Evolutionary conservation across 2,888 invertebrate genomes (phyloP), one percentile per base, ranked within the genome.

Genomic region (Cantharis nigra): DNA sequence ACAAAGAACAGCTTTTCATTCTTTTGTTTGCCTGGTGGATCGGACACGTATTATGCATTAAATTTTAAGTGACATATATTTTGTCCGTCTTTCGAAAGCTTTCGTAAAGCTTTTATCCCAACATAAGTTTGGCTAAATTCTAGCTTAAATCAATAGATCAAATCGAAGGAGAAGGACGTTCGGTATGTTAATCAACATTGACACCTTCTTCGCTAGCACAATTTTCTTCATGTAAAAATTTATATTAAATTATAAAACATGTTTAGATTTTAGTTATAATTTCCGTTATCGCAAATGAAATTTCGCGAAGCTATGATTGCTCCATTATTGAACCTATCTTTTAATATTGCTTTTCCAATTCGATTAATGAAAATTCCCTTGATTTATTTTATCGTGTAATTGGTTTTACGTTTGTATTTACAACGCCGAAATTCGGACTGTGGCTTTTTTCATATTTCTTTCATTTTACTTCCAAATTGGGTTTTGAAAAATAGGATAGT

Each of bases 161-260:
- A 73, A 73, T 33, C 69, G 71, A 69, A 75, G 65, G 63, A 63
- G 70, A 70, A 70, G 64, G 75, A 70, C 75, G 62, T 65, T 65
- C 65, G 65, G 26, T 75, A 75, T 75, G 75, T 71, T 75, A 75
- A 75, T 75, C 70, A 71, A 71, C 75, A 75, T 63, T 71, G 75
- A 70, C 75, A 70, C 64, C 70, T 70, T 71, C 70, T 75, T 49
- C 49, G 49, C 49, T 7, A 71, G 70, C 64, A 71, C 75, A 65
- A 75, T 75, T 70, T 75, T 70, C 65, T 75, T 10, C 62, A 63
- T 69, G 49, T 33, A 18, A 33, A 69, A 69, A 74, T 74, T 74
- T 74, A 74, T 74, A 69, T 73, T 69, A 20, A 62, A 69, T 74
- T 69, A 69, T 70, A 74, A 74, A 74, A 63, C 70, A 74, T 49